Conservation (phyloP, 2,888 invertebrate genomes). For the Axea sp. region DNA sequence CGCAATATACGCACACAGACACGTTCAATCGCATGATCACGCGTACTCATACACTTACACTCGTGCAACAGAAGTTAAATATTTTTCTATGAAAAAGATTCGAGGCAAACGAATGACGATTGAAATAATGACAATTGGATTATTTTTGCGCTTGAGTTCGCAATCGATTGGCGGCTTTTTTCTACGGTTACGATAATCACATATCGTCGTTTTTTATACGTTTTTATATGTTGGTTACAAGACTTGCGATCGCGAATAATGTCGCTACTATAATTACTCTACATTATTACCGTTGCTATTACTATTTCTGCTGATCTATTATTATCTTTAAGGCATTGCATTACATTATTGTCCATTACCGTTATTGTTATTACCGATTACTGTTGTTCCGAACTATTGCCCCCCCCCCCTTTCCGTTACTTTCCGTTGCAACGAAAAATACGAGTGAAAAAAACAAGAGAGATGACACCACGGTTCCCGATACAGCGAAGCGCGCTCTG, state of each 20-base stretch:
- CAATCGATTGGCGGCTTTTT: constrained; percentile 24
- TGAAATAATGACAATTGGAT: background rate
- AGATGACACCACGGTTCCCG: constrained; percentile 3
- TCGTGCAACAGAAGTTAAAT: constrained; percentile 14
- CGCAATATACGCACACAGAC: constrained; percentile 52
- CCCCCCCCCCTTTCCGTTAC: constrained; percentile 8
- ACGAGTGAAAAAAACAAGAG: constrained; percentile 4
- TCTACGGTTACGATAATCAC: constrained; percentile 18
- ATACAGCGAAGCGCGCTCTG: constrained; percentile 26
- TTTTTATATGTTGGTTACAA: constrained; percentile 36
- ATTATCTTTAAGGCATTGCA: constrained; percentile 49
- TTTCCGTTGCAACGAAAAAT: constrained; percentile 23
- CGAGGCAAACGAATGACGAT: too few relatives aligned
- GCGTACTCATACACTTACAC: constrained; percentile 10
- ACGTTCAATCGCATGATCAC: constrained; percentile 18
- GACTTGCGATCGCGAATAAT: constrained; percentile 59
- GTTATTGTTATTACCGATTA: constrained; percentile 47
- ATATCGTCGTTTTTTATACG: constrained; percentile 43
- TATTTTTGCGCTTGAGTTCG: constrained; percentile 26
- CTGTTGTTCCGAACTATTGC: constrained; percentile 18
- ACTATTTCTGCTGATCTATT: constrained; percentile 53
- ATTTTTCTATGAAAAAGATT: constrained; percentile 34
- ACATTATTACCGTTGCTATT: constrained; percentile 54
- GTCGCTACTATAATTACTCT: constrained; percentile 55
- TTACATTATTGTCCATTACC: constrained; percentile 47